Evolutionary conservation across 1,140 invertebrate species (phyloP).

Genomic region (Orius insidiosus): DNA sequence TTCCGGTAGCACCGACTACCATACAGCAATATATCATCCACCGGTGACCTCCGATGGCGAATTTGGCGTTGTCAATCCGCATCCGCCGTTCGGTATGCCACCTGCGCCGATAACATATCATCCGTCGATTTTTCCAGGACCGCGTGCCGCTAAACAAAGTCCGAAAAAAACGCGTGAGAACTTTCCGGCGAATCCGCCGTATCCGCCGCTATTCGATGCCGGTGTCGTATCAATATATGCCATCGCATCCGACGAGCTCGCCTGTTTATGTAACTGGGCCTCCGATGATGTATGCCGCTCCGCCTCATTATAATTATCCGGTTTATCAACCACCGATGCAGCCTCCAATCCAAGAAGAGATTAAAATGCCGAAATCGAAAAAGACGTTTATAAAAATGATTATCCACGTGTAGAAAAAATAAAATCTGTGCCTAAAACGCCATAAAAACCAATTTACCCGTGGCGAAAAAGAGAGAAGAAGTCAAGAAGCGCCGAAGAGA

Average conservation of each 20-base stretch:
- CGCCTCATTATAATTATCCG: too few relatives aligned
- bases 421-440: neutral
- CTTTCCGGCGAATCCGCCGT: neutral
- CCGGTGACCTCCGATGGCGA: constrained; percentile 8
- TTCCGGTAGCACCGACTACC: constrained; percentile 7
- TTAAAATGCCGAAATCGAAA: neutral
- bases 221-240: neutral
- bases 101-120: constrained; percentile 6
- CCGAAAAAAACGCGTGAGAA: constrained; percentile 1
- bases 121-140: neutral
- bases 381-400: neutral
- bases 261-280: constrained; percentile 5
- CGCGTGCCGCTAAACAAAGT: neutral
- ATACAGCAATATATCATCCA: constrained; percentile 9
- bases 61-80: neutral
- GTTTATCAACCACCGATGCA: neutral
- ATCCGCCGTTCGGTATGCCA: neutral
- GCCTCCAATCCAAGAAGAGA: neutral
- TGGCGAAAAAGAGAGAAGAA: neutral
- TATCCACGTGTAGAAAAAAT: neutral
- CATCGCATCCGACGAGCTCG: neutral
- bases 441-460: neutral
- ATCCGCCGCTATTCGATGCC: neutral
- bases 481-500: too few relatives aligned
- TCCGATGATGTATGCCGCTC: neutral